These are phyloP conservation scores for Python bivittatus DNA, from an alignment of 2,113 vertebrate genomes.

Conservation along the genomic window DNA sequence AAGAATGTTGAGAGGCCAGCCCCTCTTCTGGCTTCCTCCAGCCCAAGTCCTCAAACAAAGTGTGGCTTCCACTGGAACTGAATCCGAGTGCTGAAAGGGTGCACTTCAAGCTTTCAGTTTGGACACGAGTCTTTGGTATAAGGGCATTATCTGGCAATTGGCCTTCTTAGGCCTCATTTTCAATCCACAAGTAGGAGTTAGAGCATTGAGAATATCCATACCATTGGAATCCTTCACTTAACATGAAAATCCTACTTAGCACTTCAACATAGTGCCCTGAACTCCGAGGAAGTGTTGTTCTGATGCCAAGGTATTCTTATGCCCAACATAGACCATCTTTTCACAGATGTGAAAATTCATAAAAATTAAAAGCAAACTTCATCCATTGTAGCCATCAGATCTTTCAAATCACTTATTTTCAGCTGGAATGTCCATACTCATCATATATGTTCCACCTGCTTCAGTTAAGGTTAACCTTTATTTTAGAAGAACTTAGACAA, in stretches of 20 bases:
- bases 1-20: conserved; percentile 66
- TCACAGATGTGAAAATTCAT: not conserved
- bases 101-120: conserved; percentile 86
- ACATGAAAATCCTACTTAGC: conserved; percentile 76
- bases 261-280: conserved; percentile 68
- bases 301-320: conserved; percentile 37
- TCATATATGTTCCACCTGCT: not conserved
- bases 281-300: conserved; percentile 65
- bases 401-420: not conserved
- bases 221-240: conserved; percentile 71
- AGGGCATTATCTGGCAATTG: conserved; percentile 74
- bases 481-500: not conserved
- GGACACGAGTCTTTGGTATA: conserved; percentile 70
- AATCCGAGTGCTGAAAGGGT: conserved; percentile 80
- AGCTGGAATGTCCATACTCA: not conserved
- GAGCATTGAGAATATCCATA: conserved; percentile 74
- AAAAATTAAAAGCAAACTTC: not conserved
- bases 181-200: conserved; percentile 75
- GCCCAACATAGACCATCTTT: not conserved
- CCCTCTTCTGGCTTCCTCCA: conserved; percentile 34
- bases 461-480: not conserved
- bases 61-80: conserved; percentile 46
- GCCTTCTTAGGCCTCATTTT: conserved; percentile 74
- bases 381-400: not conserved
- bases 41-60: conserved; percentile 34